Evolutionary conservation across 2,888 invertebrate species (phyloP), one percentile per base, ranked within the genome.

Genomic region (Physocephala rufipes): DNA sequence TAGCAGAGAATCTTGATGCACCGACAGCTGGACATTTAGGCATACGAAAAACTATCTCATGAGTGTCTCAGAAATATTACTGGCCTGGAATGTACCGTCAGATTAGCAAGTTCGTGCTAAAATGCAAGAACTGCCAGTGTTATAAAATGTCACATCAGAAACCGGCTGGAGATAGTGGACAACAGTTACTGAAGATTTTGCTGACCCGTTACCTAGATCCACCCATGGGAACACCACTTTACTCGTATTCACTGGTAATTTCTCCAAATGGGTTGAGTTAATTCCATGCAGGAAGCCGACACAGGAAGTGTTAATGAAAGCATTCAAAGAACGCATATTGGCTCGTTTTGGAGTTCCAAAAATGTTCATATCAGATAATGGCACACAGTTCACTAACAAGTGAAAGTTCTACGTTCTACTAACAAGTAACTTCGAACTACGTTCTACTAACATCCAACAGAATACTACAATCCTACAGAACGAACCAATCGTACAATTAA

Each of bases 1-100:
- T 74, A 21, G 21, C 3, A 26, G 70, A 74, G 36, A 73, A 64
- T 43, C 75, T 73, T 19, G 73, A 73, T 58, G 47, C 19, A 4
- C 64, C 70, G 2, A 53, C 59, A 1, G 75, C 71, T 0, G 76
- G 74, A 1, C 71, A 74, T 13, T 43, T 72, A n/a, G 76, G 75
- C 0, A 67, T 75, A 0, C 53, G 67, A 13, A 76, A 75, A n/a
- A 75, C 76, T 0, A 19, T 66, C 1, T 24, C 16, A 0, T 55
- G 74, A 9, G 24, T 74, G 0, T 13, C 63, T 4, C 67, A 73
- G n/a, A 45, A 62, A 0, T 74, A 75, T 36, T 74, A 74, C 47
- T 76, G 73, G 73, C 72, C 74, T 2, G 75, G 74, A 0, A 53
- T 74, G 24, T 65, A 64, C 13, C 28, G 72, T 0, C 67, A 74